phyloP scores from a whole-genome alignment of 2,888 invertebrate species.

The Parapristionchus giblindavisi region DNA sequence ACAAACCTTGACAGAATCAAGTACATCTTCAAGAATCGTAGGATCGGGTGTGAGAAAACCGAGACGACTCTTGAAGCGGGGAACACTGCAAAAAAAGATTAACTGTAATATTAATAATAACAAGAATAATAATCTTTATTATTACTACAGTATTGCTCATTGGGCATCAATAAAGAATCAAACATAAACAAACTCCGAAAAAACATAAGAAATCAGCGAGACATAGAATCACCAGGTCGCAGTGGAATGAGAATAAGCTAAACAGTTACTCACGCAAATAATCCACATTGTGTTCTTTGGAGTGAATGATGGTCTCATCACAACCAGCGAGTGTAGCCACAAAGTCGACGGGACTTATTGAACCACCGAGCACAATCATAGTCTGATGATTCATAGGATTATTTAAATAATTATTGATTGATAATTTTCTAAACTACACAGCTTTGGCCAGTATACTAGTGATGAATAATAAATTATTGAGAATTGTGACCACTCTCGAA shows the following conservation, averaged over 20 bases:
- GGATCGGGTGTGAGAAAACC: slow-evolving; percentile 60
- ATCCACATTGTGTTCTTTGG: slow-evolving; percentile 46
- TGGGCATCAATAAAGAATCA: slow-evolving; percentile 19
- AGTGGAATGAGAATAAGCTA: too few relatives aligned
- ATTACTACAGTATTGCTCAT: too few relatives aligned
- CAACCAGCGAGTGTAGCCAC: slow-evolving; percentile 45
- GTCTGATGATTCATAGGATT: too few relatives aligned
- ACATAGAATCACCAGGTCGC: too few relatives aligned
- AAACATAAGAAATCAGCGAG: too few relatives aligned
- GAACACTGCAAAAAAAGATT: slow-evolving; percentile 51
- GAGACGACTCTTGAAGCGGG: slow-evolving; percentile 62
- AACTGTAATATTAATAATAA: neutral
- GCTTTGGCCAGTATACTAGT: too few relatives aligned
- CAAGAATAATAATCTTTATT: neutral
- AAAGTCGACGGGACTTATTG: slow-evolving; percentile 48
- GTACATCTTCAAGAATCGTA: slow-evolving; percentile 51
- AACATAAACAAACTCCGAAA: slow-evolving; percentile 47
- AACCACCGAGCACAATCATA: slow-evolving; percentile 55
- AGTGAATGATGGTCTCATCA: slow-evolving; percentile 50
- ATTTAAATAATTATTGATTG: too few relatives aligned
- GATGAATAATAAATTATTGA: neutral
- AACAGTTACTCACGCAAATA: too few relatives aligned
- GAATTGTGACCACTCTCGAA: too few relatives aligned
- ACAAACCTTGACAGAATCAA: slow-evolving; percentile 58
- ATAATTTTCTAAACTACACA: too few relatives aligned